Evolutionary conservation across 2,113 vertebrate species (phyloP).

Genomic region (Chloropsis cyanopogon): DNA sequence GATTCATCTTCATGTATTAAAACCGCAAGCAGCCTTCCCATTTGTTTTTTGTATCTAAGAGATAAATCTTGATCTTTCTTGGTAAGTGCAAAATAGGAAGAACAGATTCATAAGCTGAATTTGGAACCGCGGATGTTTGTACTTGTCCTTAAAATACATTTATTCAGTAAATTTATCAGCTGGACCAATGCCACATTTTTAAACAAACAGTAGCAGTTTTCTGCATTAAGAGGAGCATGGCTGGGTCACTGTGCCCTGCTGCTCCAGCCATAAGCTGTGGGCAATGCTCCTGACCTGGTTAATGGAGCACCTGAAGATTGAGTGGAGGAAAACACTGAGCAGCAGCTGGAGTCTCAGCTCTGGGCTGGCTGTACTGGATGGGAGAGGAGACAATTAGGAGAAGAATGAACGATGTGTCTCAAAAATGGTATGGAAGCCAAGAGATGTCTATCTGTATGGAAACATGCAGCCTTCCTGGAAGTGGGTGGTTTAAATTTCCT

Average conservation of each 20-base stretch:
- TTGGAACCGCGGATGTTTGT: background rate
- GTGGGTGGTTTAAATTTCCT: background rate
- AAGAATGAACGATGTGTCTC: background rate
- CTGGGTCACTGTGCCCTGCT: background rate
- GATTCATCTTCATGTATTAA: background rate
- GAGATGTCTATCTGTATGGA: background rate
- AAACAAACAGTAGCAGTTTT: background rate
- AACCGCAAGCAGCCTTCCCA: background rate
- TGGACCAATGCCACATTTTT: background rate
- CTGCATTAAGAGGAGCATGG: background rate
- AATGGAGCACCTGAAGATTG: background rate
- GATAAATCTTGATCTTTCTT: background rate
- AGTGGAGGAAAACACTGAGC: background rate
- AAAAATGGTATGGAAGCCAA: background rate
- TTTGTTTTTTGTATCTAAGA: background rate
- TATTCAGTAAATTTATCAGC: background rate
- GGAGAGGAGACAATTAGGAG: background rate
- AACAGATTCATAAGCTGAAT: background rate
- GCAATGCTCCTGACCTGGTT: background rate
- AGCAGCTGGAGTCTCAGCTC: background rate
- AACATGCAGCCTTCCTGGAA: background rate
- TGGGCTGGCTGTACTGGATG: background rate
- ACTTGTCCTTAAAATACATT: background rate
- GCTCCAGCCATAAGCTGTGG: background rate
- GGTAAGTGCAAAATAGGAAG: background rate